A percentile compares a stretch with the other conserved stretches of the same genome.
Conservation (phyloP, 2,113 vertebrate species). For the Pterocles gutturalis region DNA sequence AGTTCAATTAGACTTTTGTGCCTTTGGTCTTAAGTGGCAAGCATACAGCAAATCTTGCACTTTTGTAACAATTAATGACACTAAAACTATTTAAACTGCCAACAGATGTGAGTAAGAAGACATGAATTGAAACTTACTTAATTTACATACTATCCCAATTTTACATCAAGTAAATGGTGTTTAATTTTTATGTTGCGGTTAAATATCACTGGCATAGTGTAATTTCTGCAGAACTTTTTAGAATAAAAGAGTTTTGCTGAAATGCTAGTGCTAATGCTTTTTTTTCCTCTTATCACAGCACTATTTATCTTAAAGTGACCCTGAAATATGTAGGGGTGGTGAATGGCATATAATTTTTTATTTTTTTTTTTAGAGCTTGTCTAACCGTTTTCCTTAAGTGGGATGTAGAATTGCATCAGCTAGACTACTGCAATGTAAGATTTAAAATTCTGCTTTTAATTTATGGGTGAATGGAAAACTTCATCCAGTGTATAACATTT, state of each 20-base stretch:
- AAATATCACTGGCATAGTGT: slow-evolving; percentile 76
- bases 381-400: neutral
- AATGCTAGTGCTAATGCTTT: slow-evolving; percentile 49
- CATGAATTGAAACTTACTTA: slow-evolving; percentile 85
- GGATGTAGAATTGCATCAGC: neutral
- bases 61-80: slow-evolving; percentile 90
- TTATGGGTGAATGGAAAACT: neutral
- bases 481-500: neutral
- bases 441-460: neutral
- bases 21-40: slow-evolving; percentile 89
- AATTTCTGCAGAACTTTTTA: slow-evolving; percentile 75
- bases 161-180: slow-evolving; percentile 82
- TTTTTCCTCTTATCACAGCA: slow-evolving; percentile 54
- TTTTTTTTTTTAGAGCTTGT: neutral
- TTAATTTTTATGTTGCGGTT: slow-evolving; percentile 86
- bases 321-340: slow-evolving; percentile 25
- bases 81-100: slow-evolving; percentile 89
- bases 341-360: neutral
- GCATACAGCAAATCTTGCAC: slow-evolving; percentile 89
- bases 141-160: slow-evolving; percentile 85
- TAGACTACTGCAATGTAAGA: neutral
- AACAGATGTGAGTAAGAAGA: slow-evolving; percentile 87
- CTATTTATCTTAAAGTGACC: slow-evolving; percentile 65
- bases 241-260: slow-evolving; percentile 68
- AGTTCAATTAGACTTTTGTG: slow-evolving; percentile 91